Evolutionary conservation across 2,888 invertebrate species (phyloP).

Genomic region (Campoletis raptor): DNA sequence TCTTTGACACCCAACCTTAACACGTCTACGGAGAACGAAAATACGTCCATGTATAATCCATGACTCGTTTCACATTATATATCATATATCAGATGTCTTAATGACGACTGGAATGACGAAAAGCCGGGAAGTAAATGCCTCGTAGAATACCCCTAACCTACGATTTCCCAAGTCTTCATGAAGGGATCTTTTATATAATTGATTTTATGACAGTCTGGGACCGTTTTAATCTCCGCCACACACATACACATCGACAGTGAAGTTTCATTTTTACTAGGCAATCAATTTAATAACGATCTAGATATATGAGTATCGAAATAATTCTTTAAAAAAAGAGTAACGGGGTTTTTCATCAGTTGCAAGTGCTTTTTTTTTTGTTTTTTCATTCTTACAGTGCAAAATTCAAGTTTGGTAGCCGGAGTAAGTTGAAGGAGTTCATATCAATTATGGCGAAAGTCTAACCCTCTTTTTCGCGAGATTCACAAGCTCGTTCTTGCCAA

Average conservation of each 20-base stretch:
- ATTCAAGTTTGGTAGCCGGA: not conserved
- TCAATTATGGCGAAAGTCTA: conserved; percentile 38
- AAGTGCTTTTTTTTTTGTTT: conserved; percentile 45
- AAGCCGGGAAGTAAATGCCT: conserved; percentile 27
- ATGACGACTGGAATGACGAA: conserved; percentile 35
- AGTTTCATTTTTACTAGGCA: not conserved
- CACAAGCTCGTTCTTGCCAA: conserved; percentile 6
- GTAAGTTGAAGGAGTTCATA: conserved; percentile 27
- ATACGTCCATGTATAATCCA: too few species aligned
- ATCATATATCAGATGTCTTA: conserved; percentile 32
- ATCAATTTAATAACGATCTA: not conserved
- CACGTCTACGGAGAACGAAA: conserved; percentile 18
- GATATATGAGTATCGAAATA: not conserved
- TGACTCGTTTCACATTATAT: not conserved
- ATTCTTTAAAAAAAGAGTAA: not conserved
- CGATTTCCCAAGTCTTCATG: conserved; percentile 19
- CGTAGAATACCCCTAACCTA: conserved; percentile 38
- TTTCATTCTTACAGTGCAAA: conserved; percentile 33
- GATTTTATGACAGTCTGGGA: not conserved
- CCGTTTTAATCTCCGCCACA: not conserved
- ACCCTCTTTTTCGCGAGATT: conserved; percentile 23
- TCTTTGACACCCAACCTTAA: conserved; percentile 39
- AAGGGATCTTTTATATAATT: not conserved
- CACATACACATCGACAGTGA: not conserved
- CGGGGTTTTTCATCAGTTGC: not conserved